These are phyloP conservation scores for Channa maculata DNA, from an alignment of 2,113 vertebrate genomes.

Conservation along the genomic window DNA sequence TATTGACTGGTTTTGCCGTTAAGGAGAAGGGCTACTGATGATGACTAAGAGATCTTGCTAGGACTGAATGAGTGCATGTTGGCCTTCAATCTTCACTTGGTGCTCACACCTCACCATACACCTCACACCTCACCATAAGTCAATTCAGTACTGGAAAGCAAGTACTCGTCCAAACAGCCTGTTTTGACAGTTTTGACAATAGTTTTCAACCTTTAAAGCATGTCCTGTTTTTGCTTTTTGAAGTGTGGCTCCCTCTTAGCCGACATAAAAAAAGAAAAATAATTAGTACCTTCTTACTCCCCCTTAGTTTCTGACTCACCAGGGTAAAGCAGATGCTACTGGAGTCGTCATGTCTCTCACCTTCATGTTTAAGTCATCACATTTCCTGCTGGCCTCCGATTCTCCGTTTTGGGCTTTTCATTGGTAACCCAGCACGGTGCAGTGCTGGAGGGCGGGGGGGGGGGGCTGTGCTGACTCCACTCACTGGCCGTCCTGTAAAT, in stretches of 20 bases:
- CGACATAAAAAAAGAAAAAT: slow-evolving; percentile 17
- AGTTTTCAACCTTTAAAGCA: background rate
- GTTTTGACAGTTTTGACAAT: background rate
- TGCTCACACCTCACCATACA: too few species aligned
- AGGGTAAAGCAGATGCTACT: slow-evolving; percentile 52
- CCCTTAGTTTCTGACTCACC: slow-evolving; percentile 9
- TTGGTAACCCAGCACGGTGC: slow-evolving; percentile 67
- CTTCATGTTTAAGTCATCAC: slow-evolving; percentile 69
- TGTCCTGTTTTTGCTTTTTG: background rate
- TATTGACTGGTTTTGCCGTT: too few species aligned
- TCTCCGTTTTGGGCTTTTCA: slow-evolving; percentile 63
- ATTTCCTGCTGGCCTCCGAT: slow-evolving; percentile 56
- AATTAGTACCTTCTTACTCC: slow-evolving; percentile 4
- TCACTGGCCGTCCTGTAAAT: slow-evolving; percentile 80
- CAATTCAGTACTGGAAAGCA: too few species aligned
- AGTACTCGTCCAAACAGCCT: background rate
- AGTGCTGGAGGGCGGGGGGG: slow-evolving; percentile 48
- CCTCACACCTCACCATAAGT: too few species aligned
- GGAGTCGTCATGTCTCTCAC: slow-evolving; percentile 43
- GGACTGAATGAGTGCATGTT: too few species aligned
- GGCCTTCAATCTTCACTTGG: background rate
- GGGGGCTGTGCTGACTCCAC: slow-evolving; percentile 76
- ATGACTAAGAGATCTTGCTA: too few species aligned
- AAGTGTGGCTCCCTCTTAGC: background rate
- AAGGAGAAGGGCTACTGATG: too few species aligned